Evolutionary conservation across 2,113 vertebrate species (phyloP).

Genomic region (Rallus limicola): DNA sequence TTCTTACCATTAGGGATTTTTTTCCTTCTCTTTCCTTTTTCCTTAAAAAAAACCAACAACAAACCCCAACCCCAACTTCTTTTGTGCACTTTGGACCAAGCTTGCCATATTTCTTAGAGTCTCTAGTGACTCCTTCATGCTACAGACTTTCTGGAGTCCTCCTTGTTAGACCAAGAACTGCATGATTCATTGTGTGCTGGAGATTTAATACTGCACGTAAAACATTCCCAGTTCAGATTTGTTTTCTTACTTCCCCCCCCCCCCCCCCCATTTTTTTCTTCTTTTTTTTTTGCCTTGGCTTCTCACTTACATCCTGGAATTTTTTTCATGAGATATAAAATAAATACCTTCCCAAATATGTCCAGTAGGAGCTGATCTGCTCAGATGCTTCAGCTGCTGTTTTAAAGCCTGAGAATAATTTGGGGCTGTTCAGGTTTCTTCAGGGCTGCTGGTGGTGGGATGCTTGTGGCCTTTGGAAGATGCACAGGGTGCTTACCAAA

Average conservation of each 20-base stretch:
- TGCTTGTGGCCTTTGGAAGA: background rate
- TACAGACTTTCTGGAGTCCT: conserved; percentile 69
- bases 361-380: conserved; percentile 40
- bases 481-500: background rate
- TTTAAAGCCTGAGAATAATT: background rate
- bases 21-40: background rate
- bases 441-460: background rate
- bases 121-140: conserved; percentile 42
- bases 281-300: background rate
- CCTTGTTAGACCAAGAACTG: conserved; percentile 33
- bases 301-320: conserved; percentile 1
- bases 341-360: conserved; percentile 37
- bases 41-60: background rate
- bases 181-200: conserved; percentile 55
- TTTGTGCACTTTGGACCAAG: conserved; percentile 4
- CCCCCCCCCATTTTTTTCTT: background rate
- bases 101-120: conserved; percentile 21
- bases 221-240: conserved; percentile 47
- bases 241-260: conserved; percentile 45
- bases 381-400: background rate
- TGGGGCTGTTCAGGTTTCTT: background rate
- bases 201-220: conserved; percentile 55
- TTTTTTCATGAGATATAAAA: conserved; percentile 34
- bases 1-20: background rate
- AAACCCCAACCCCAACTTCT: background rate